Evolutionary conservation across 2,888 invertebrate species (phyloP).

Genomic region (Rhagophthalmus giganteus): DNA sequence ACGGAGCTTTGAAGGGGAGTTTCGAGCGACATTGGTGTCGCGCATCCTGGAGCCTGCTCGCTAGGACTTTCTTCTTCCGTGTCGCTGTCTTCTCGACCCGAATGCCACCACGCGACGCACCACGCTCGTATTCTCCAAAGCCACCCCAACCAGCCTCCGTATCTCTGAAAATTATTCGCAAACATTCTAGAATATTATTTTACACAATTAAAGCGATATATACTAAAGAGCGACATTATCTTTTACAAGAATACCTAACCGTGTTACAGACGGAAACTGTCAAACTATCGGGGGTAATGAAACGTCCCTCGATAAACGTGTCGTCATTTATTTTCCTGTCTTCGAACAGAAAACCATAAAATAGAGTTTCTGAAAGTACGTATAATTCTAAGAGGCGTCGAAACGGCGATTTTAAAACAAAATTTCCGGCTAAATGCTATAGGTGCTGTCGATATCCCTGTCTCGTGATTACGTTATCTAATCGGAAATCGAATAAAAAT

Average conservation of each 20-base stretch:
- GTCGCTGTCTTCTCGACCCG: slow-evolving; percentile 79
- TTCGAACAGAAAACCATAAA: background rate
- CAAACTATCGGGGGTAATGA: slow-evolving; percentile 39
- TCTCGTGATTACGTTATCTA: slow-evolving; percentile 22
- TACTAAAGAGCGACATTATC: slow-evolving; percentile 28
- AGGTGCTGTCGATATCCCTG: slow-evolving; percentile 29
- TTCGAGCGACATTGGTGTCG: slow-evolving; percentile 81
- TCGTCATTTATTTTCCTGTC: background rate
- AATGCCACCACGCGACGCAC: slow-evolving; percentile 92
- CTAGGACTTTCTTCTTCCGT: slow-evolving; percentile 80
- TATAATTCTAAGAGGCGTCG: no score
- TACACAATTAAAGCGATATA: slow-evolving; percentile 29
- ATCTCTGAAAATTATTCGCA: slow-evolving; percentile 41
- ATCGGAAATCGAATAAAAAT: slow-evolving; percentile 30
- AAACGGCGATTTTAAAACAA: slow-evolving; percentile 18
- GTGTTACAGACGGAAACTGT: slow-evolving; percentile 39
- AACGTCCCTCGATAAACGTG: slow-evolving; percentile 21
- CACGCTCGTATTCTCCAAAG: slow-evolving; percentile 63
- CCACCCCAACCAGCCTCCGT: slow-evolving; percentile 51
- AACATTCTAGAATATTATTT: background rate
- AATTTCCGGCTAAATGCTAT: slow-evolving; percentile 24
- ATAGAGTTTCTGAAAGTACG: background rate
- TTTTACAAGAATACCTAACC: no score
- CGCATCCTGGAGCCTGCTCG: slow-evolving; percentile 66
- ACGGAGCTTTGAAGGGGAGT: slow-evolving; percentile 86